phyloP scores from a whole-genome alignment of 2,888 invertebrate species.

The Drosophila affinis region DNA sequence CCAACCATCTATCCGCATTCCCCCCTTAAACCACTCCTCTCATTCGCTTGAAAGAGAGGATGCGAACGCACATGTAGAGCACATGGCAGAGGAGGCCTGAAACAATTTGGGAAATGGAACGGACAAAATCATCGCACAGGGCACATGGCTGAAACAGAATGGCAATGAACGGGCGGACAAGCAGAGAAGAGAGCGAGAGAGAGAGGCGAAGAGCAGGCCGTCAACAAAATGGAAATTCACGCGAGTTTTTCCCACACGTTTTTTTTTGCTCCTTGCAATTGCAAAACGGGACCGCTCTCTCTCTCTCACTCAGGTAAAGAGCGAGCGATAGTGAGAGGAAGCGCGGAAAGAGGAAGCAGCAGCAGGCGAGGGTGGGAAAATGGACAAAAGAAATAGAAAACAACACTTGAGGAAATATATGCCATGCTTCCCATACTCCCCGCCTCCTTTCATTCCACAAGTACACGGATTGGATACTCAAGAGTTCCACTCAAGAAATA shows the following conservation, averaged over 20 bases:
- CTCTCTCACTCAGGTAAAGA: background rate
- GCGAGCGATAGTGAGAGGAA: slow-evolving; percentile 44
- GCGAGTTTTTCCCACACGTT: background rate
- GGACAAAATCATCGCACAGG: slow-evolving; percentile 13
- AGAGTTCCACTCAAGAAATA: slow-evolving; percentile 9
- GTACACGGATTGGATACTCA: slow-evolving; percentile 1
- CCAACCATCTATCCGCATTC: background rate
- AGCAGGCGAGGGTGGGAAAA: slow-evolving; percentile 45
- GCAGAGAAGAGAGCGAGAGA: slow-evolving; percentile 18
- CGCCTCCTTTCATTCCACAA: background rate
- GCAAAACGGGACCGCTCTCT: background rate
- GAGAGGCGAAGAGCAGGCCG: slow-evolving; percentile 49
- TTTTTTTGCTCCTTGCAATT: background rate
- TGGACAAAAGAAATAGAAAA: slow-evolving; percentile 56
- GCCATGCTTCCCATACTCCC: too few species aligned
- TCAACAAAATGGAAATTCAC: background rate
- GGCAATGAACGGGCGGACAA: slow-evolving; percentile 23
- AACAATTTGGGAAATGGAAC: slow-evolving; percentile 22
- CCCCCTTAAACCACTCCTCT: background rate
- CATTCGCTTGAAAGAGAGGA: background rate
- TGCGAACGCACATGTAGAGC: slow-evolving; percentile 42
- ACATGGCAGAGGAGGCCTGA: slow-evolving; percentile 30
- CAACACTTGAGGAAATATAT: slow-evolving; percentile 43
- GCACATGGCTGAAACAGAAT: slow-evolving; percentile 13
- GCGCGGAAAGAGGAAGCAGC: slow-evolving; percentile 58